A percentile compares a stretch with the other conserved stretches of the same genome.
Conservation (phyloP, 2,113 vertebrate genomes). For the Piprites chloris region DNA sequence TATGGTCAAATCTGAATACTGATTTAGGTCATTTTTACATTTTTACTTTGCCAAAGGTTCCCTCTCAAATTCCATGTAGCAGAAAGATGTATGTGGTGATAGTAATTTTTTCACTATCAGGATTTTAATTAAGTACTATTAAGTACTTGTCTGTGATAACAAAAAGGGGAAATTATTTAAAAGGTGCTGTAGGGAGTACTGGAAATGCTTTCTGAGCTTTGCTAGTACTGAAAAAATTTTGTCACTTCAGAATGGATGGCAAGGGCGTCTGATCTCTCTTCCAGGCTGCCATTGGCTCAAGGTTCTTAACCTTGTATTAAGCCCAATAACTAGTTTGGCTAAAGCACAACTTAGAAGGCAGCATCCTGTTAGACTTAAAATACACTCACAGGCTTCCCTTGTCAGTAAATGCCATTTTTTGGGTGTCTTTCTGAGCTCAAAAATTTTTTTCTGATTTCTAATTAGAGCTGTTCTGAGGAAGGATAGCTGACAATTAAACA, state of each 20-base stretch:
- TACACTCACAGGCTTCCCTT: background rate
- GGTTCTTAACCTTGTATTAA: background rate
- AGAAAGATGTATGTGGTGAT: background rate
- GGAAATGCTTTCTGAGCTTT: background rate
- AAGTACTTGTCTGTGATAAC: background rate
- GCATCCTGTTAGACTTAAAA: background rate
- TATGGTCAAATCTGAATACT: background rate
- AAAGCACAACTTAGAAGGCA: background rate
- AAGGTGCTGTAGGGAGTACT: background rate
- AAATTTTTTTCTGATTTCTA: conserved; percentile 30
- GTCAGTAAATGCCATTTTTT: background rate
- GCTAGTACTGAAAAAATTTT: background rate
- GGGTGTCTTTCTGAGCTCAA: background rate
- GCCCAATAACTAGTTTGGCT: background rate
- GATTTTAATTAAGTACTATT: too few relatives aligned
- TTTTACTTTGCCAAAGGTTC: background rate
- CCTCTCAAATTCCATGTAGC: background rate
- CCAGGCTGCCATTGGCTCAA: background rate
- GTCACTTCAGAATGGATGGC: background rate
- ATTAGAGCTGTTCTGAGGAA: conserved; percentile 1
- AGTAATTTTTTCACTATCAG: background rate
- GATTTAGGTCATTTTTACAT: background rate
- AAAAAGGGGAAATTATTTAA: background rate
- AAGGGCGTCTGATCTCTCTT: background rate
- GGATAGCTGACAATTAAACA: conserved; percentile 8